Evolutionary conservation across 2,888 invertebrate genomes (phyloP), one percentile per base, ranked within the genome.

Genomic region (Agrochola circellaris): DNA sequence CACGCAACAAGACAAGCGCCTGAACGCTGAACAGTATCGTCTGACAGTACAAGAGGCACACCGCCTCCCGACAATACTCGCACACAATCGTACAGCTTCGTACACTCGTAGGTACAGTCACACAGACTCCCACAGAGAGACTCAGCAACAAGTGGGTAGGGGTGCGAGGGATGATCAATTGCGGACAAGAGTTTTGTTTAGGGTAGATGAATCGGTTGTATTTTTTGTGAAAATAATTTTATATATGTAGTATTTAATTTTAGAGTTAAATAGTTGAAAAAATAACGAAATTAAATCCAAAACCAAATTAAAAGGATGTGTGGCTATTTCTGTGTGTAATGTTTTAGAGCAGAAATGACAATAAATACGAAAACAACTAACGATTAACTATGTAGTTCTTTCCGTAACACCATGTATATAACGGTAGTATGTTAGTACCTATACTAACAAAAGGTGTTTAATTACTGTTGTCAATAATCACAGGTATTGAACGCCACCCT

Each of bases 91-190:
- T 81, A 88, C 81, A 78, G 30, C 17, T 6, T 75, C 56, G 64
- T 30, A 23, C 61, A 73, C 23, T 38, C 45, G 20, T 60, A 20
- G 8, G 11, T 54, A 81, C 77, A 70, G 61, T 62, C 77, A 75
- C 72, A 79, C 69, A 60, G 51, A 61, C 65, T 81, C 56, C 83
- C 83, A 87, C 83, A 79, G 74, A 65, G 78, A 75, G 66, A 75
- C 56, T n/a, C 61, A 73, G 94, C 95, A 94, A 95, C 95, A 95
- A 92, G 95, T 95, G 93, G 90, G 54, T 84, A 84, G 93, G 93
- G 94, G 93, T 93, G 89, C 88, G 88, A 84, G 93, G 93, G 92
- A 90, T 82, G 90, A 84, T 89, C 93, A 92, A 92, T 84, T 89
- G 61, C 60, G 48, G 20, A 8, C 17, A 4, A 26, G 23, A 82